A percentile compares a stretch with the other conserved stretches of the same genome.
Evolutionary conservation across 2,113 vertebrate genomes (phyloP).

Genomic region (Ophthalmolycus amberensis): DNA sequence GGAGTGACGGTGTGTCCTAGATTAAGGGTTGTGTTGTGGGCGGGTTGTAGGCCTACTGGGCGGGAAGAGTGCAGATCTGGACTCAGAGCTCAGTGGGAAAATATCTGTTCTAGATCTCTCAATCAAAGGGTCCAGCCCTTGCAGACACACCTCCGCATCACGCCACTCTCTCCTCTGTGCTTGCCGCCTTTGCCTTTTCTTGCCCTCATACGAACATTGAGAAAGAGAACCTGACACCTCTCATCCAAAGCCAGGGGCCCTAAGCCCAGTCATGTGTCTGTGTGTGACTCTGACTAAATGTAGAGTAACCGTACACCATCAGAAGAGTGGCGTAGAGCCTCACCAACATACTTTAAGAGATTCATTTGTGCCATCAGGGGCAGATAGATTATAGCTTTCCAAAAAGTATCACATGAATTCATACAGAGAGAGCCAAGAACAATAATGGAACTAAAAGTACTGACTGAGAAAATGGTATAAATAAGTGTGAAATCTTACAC

Average conservation of each 20-base stretch:
- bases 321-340: conserved; percentile 48
- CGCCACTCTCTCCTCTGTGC: conserved; percentile 35
- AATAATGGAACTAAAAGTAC: neutral
- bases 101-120: conserved; percentile 37
- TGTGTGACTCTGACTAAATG: conserved; percentile 72
- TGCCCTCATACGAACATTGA: conserved; percentile 38
- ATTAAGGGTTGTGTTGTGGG: conserved; percentile 35
- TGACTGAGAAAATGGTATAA: neutral
- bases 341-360: conserved; percentile 18
- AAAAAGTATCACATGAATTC: conserved; percentile 50
- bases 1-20: neutral
- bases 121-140: conserved; percentile 18
- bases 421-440: conserved; percentile 35
- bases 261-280: conserved; percentile 62
- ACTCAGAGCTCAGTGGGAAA: conserved; percentile 56
- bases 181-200: conserved; percentile 22
- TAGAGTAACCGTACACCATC: conserved; percentile 76
- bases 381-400: conserved; percentile 21
- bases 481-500: neutral
- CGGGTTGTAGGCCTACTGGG: neutral
- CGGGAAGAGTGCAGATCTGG: conserved; percentile 9
- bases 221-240: conserved; percentile 74
- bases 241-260: conserved; percentile 60
- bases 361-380: neutral
- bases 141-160: conserved; percentile 51